Evolutionary conservation across 2,888 invertebrate genomes (phyloP), one percentile per base, ranked within the genome.

Genomic region (Hydraecia micacea): DNA sequence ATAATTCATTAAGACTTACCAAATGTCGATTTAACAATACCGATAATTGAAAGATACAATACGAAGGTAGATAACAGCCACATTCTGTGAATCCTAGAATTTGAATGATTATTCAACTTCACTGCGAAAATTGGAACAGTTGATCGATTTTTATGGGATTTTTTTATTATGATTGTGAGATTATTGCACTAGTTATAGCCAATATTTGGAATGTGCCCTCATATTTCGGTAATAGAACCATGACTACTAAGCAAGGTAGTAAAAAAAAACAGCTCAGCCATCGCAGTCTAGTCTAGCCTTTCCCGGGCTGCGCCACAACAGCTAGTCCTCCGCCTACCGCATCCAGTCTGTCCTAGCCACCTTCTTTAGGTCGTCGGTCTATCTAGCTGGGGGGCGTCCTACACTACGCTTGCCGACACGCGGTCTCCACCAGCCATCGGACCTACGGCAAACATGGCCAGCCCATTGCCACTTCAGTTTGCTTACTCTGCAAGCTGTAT

Each of bases 91-190:
- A n/a, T 32, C 39, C 7, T 46, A 32, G n/a, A 32, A 21, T 25
- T 52, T 21, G 28, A 80, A 67, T 71, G 70, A 58, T 58, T 46
- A 71, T 36, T 63, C 42, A 46, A 68, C 46, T 13, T 58, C 65
- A 52, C 9, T 42, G 42, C 49, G 28, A 58, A 75, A 86, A 85
- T 84, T 85, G 63, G 65, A 74, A 52, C 72, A 71, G 21, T 52
- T 68, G 52, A 66, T 1, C 65, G 39, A 18, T 25, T 73, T 85
- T 85, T 74, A 84, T 72, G 62, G 9, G 28, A 66, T 11, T 76
- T 86, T 42, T 84, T 84, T 58, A 85, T 86, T 74, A 74, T 79
- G 84, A 86, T 83, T 84, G 72, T 70, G n/a, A 28, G 49, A 55
- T 83, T 73, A 73, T 73, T 79, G 32, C 46, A 39, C 60, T 58